Percentiles rank a stretch among this genome's conserved stretches.
phyloP scores from a whole-genome alignment of 2,888 invertebrate species.

The Leptarthrus brevirostris region DNA sequence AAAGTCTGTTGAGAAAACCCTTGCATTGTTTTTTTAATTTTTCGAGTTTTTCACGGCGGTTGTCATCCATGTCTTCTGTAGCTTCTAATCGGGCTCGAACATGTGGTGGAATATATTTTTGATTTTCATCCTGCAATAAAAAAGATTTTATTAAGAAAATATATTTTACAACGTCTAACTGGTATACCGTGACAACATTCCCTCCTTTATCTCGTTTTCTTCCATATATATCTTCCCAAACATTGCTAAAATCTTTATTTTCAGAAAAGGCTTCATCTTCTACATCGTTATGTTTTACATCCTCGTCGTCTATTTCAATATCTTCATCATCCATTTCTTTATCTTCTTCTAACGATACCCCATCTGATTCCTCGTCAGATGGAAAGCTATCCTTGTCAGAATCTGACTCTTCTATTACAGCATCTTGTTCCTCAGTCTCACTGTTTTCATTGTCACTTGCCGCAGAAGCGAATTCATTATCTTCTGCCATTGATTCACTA shows the following conservation, averaged over 20 bases:
- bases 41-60: slow-evolving; percentile 72
- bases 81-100: slow-evolving; percentile 71
- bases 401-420: too few relatives aligned
- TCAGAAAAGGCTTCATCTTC: neutral
- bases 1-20: slow-evolving; percentile 85
- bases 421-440: too few relatives aligned
- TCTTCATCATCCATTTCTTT: slow-evolving; percentile 22
- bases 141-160: neutral
- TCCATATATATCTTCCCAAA: slow-evolving; percentile 95
- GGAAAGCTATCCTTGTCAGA: neutral
- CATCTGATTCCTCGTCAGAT: neutral
- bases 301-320: slow-evolving; percentile 55
- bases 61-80: slow-evolving; percentile 51
- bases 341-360: neutral
- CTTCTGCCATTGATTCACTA: slow-evolving; percentile 45
- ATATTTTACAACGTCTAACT: too few relatives aligned
- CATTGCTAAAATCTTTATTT: slow-evolving; percentile 11
- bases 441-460: too few relatives aligned
- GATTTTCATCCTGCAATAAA: slow-evolving; percentile 66
- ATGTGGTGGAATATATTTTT: slow-evolving; percentile 87
- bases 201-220: slow-evolving; percentile 84
- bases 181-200: slow-evolving; percentile 75
- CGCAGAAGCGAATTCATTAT: too few relatives aligned
- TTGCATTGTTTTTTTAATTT: slow-evolving; percentile 85
- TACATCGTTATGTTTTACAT: slow-evolving; percentile 41